These are phyloP conservation scores for Lanistes nyassanus DNA, from an alignment of 1,140 invertebrate genomes.

Conservation along the genomic window DNA sequence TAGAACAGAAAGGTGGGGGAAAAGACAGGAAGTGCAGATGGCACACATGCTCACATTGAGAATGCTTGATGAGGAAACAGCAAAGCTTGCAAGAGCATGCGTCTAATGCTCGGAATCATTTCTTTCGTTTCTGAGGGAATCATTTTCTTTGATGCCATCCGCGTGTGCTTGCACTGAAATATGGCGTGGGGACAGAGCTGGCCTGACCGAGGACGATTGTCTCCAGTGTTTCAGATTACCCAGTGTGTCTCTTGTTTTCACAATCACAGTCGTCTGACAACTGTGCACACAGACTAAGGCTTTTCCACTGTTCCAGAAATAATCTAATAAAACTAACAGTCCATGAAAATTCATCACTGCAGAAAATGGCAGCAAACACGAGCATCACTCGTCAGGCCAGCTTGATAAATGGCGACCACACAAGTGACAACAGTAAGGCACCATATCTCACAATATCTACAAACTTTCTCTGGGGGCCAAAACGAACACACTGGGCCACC, in stretches of 20 bases:
- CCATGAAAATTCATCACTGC: not conserved
- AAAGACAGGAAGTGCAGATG: not conserved
- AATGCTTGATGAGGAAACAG: constrained; percentile 7
- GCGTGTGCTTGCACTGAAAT: not conserved
- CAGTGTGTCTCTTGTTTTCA: not conserved
- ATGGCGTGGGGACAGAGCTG: not conserved
- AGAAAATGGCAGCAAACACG: not conserved
- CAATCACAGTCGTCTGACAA: constrained; percentile 4
- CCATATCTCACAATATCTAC: constrained; percentile 11
- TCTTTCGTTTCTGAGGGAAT: not conserved
- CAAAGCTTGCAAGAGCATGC: not conserved
- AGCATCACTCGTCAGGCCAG: constrained; percentile 9
- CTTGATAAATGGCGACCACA: constrained; percentile 5
- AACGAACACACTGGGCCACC: not conserved
- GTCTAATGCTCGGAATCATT: constrained; percentile 6
- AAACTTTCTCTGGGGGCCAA: constrained; percentile 7
- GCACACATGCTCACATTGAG: not conserved
- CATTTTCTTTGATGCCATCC: constrained; percentile 2
- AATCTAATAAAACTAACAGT: not conserved
- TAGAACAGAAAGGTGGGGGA: constrained; percentile 6
- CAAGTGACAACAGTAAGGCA: constrained; percentile 12
- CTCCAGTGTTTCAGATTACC: not conserved
- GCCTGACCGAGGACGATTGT: constrained; percentile 5
- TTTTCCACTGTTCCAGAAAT: not conserved
- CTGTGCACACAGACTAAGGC: not conserved